Evolutionary conservation across 1,140 invertebrate genomes (phyloP), one percentile per base, ranked within the genome.

Genomic region (Neomicropteryx cornuta): DNA sequence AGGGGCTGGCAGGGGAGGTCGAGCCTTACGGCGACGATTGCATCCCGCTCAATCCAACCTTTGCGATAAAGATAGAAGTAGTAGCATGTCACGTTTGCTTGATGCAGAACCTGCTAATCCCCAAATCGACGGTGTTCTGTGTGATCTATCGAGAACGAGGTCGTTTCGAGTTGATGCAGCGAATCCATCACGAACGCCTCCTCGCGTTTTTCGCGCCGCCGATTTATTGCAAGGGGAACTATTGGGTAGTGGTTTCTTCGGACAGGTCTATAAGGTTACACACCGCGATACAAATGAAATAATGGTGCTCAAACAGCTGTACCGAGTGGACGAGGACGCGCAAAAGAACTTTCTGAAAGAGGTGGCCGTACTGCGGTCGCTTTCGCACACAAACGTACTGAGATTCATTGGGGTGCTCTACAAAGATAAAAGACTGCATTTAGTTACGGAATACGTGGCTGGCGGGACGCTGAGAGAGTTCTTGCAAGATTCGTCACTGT

Each of bases 231-330:
- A 86, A 65, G 90, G 90, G 20, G 87, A 92, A 57, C 68, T 95
- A 2, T 61, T 96, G 4, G 92, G 91, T 5, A 84, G 88, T 56
- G 91, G 91, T 16, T 95, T 94, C 66, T 96, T 94, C 58, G 91
- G 91, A 2, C 85, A 92, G 60, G 84, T 88, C 11, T 89, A 79
- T 55, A 85, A 90, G 67, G 89, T 93, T 16, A 93, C 87, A 2
- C 90, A 94, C 58, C 75, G 80, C 37, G 79, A 87, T 42, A 94
- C 89, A 0, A 81, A 81, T 37, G 90, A 96, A 66, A 80, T 93
- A 11, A 94, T 95, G 89, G 92, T 96, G 33, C 72, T 96, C 11
- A 96, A 96, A 56, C 90, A 95, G 56, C 70, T 96, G 41, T 91
- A 92, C 60, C 72, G 88, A 36, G 87, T 94, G 17, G 90, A 95